Evolutionary conservation across 2,888 invertebrate species (phyloP).

Genomic region (Patella depressa): DNA sequence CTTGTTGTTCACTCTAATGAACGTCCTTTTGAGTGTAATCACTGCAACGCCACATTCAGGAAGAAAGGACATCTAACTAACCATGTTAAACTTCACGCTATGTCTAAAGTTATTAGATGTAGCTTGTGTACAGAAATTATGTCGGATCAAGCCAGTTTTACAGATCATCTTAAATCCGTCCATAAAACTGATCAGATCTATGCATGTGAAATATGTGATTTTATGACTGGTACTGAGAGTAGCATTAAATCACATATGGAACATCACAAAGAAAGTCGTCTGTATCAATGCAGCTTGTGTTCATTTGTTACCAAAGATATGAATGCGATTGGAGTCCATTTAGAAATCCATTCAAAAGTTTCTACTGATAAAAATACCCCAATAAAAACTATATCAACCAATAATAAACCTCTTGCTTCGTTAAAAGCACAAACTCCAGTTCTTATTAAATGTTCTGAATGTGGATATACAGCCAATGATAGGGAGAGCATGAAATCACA

Average conservation of each 20-base stretch:
- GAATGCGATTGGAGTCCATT: conserved; percentile 15
- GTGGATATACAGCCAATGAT: conserved; percentile 62
- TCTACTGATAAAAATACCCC: conserved; percentile 3
- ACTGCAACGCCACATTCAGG: conserved; percentile 68
- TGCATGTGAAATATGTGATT: conserved; percentile 64
- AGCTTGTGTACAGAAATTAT: conserved; percentile 26
- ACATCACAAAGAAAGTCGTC: conserved; percentile 33
- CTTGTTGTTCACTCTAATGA: conserved; percentile 67
- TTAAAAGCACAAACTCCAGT: conserved; percentile 33
- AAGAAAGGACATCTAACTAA: conserved; percentile 70
- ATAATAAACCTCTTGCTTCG: conserved; percentile 9
- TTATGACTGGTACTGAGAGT: conserved; percentile 50
- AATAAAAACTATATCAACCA: conserved; percentile 6
- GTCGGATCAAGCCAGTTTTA: conserved; percentile 24
- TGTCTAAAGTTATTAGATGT: conserved; percentile 35
- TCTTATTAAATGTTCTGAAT: conserved; percentile 65
- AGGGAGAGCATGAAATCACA: conserved; percentile 58
- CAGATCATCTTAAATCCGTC: conserved; percentile 50
- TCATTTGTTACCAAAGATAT: conserved; percentile 19
- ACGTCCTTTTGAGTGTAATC: conserved; percentile 63
- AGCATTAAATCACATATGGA: conserved; percentile 50
- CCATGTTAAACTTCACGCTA: conserved; percentile 66
- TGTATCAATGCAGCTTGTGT: conserved; percentile 36
- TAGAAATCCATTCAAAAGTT: conserved; percentile 12
- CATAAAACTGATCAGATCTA: conserved; percentile 58